These are phyloP conservation scores for Luperina testacea DNA, from an alignment of 2,888 invertebrate genomes.

Conservation along the genomic window DNA sequence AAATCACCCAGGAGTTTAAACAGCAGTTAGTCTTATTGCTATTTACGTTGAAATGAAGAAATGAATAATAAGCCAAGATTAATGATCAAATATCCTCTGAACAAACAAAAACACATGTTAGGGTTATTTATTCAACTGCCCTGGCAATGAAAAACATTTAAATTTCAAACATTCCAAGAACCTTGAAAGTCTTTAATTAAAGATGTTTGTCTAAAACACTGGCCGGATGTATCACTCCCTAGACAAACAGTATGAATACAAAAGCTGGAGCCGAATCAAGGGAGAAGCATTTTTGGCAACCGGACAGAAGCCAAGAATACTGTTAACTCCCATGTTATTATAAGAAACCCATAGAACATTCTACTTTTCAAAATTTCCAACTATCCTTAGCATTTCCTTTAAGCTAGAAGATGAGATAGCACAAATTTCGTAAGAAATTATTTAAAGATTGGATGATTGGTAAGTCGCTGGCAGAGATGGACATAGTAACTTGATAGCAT, in stretches of 20 bases:
- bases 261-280: slow-evolving; percentile 76
- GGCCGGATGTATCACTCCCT: slow-evolving; percentile 69
- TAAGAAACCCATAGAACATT: slow-evolving; percentile 53
- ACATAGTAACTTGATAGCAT: slow-evolving; percentile 59
- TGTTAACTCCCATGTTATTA: slow-evolving; percentile 68
- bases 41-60: slow-evolving; percentile 6
- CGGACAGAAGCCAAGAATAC: slow-evolving; percentile 76
- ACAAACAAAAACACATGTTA: background rate
- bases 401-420: slow-evolving; percentile 20
- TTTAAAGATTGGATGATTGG: slow-evolving; percentile 51
- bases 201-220: slow-evolving; percentile 57
- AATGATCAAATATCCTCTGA: slow-evolving; percentile 8
- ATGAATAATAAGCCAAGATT: background rate
- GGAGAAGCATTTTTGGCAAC: slow-evolving; percentile 79
- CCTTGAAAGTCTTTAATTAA: slow-evolving; percentile 42
- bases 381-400: slow-evolving; percentile 28
- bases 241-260: slow-evolving; percentile 72
- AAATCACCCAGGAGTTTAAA: slow-evolving; percentile 8
- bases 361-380: slow-evolving; percentile 24
- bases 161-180: slow-evolving; percentile 1
- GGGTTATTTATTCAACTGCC: slow-evolving; percentile 26
- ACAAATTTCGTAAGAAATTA: slow-evolving; percentile 41
- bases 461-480: slow-evolving; percentile 47
- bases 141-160: slow-evolving; percentile 17
- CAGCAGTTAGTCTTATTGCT: background rate